phyloP scores from a whole-genome alignment of 1,140 invertebrate species.

The Dufourea novaeangliae region DNA sequence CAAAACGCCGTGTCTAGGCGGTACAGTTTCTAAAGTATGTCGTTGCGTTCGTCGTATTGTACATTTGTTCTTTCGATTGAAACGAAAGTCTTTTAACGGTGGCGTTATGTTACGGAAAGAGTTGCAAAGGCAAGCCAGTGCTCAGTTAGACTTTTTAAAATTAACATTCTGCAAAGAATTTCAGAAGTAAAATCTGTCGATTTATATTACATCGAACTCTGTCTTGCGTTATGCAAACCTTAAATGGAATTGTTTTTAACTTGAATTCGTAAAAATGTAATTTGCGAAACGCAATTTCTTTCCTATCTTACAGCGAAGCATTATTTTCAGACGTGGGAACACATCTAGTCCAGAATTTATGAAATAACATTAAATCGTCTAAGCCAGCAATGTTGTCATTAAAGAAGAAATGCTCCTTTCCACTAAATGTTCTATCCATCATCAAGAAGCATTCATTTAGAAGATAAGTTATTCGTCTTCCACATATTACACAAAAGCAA shows the following conservation, averaged over 20 bases:
- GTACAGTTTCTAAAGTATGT: neutral
- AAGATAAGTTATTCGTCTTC: neutral
- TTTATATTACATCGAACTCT: neutral
- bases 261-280: neutral
- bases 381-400: neutral
- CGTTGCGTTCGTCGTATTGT: too few relatives aligned
- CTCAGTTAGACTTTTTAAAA: too few relatives aligned
- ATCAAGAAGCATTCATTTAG: neutral
- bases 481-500: neutral
- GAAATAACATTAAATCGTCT: neutral
- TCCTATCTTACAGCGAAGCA: neutral
- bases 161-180: too few relatives aligned
- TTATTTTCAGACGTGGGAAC: neutral
- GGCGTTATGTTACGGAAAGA: neutral
- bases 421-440: neutral
- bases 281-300: neutral
- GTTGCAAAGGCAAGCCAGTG: too few relatives aligned
- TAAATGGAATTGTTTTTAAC: neutral
- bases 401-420: neutral
- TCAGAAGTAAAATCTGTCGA: too few relatives aligned
- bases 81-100: neutral
- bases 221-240: neutral
- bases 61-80: too few relatives aligned
- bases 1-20: neutral
- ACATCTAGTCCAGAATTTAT: neutral